Conservation (phyloP, 2,113 vertebrate genomes). For the Equus przewalskii region DNA sequence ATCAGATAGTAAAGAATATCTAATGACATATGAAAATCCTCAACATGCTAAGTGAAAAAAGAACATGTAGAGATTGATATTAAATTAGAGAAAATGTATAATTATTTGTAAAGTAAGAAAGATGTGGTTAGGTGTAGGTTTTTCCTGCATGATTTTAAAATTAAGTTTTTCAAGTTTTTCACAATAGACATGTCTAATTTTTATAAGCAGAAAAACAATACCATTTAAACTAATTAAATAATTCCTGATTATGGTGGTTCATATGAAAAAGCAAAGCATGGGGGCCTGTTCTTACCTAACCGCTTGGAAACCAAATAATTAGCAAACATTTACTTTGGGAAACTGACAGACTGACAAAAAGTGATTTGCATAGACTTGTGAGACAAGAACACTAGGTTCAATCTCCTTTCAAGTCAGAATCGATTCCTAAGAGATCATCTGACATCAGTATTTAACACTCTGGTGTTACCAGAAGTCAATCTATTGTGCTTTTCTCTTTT, state of each 20-base stretch:
- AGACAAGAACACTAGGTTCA: neutral
- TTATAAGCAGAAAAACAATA: conserved; percentile 4
- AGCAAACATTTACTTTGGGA: neutral
- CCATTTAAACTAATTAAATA: conserved; percentile 12
- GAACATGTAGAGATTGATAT: neutral
- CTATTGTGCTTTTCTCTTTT: neutral
- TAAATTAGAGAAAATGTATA: conserved; percentile 25
- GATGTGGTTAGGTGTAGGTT: neutral
- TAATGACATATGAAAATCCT: conserved; percentile 23
- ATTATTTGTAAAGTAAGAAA: neutral
- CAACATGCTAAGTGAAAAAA: neutral
- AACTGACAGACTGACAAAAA: neutral
- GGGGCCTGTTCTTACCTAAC: neutral
- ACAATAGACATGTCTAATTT: neutral
- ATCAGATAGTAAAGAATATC: neutral
- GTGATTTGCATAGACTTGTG: neutral
- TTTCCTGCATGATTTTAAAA: conserved; percentile 22
- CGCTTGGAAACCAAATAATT: neutral
- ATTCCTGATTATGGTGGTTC: neutral
- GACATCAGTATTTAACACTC: neutral
- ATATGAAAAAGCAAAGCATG: neutral
- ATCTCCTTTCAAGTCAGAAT: neutral
- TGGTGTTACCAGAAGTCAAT: neutral
- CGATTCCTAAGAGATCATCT: neutral
- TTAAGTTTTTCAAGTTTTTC: neutral